Percentiles rank a stretch among this genome's conserved stretches.
Conservation (phyloP, 2,797 vertebrate species). For the Tolypeutes matacus region DNA sequence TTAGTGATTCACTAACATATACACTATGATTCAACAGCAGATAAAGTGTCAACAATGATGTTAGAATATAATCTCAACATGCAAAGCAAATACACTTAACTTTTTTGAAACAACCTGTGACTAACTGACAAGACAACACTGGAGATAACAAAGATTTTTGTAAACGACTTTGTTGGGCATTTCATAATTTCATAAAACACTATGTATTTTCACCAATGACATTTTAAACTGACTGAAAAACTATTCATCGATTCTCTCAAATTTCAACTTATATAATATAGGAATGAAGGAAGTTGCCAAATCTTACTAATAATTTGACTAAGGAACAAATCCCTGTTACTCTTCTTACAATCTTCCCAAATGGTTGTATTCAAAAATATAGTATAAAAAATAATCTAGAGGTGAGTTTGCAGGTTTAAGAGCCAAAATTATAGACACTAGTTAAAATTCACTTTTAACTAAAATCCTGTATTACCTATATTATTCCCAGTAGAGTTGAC, state of each 20-base stretch:
- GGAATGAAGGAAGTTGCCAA: neutral
- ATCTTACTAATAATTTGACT: constrained; percentile 4
- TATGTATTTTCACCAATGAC: constrained; percentile 22
- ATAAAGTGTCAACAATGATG: neutral
- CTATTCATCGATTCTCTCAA: neutral
- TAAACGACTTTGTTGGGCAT: constrained; percentile 16
- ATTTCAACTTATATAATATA: constrained; percentile 14
- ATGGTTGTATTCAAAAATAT: neutral
- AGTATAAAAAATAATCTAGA: neutral
- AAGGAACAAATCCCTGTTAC: neutral
- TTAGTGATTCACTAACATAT: no score
- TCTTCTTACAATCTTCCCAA: constrained; percentile 21
- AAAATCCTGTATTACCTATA: neutral
- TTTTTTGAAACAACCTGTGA: constrained; percentile 40
- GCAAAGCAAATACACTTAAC: constrained; percentile 16
- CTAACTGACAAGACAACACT: neutral
- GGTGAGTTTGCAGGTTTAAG: neutral
- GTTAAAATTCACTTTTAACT: constrained; percentile 29
- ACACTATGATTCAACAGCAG: constrained; percentile 13
- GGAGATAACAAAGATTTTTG: neutral
- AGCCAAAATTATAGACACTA: constrained; percentile 19
- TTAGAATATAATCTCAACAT: neutral
- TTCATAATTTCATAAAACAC: constrained; percentile 45
- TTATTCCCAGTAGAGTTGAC: neutral
- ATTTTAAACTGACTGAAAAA: neutral